These are phyloP conservation scores for Philereme transversata DNA, from an alignment of 2,888 invertebrate species.

Conservation along the genomic window DNA sequence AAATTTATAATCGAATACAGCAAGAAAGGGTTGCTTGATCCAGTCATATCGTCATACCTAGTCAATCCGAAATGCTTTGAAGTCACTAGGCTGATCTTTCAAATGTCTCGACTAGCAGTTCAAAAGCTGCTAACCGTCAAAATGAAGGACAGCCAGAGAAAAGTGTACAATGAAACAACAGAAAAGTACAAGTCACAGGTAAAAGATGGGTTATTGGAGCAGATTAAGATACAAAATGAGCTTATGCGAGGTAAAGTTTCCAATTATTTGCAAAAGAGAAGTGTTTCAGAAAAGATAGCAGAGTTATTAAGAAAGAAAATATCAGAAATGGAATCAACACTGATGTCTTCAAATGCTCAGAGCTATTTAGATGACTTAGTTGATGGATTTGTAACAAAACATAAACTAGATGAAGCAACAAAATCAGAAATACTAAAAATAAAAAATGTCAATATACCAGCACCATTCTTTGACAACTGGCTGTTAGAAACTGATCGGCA, in stretches of 20 bases:
- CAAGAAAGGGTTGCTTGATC: conserved; percentile 63
- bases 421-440: conserved; percentile 58
- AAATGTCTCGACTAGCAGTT: conserved; percentile 72
- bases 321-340: conserved; percentile 54
- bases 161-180: conserved; percentile 55
- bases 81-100: conserved; percentile 68
- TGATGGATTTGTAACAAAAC: conserved; percentile 54
- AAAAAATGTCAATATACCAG: conserved; percentile 54
- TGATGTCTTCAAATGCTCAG: conserved; percentile 48
- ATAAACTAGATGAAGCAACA: conserved; percentile 46
- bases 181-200: conserved; percentile 56
- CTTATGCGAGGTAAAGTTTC: conserved; percentile 53
- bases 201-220: conserved; percentile 54
- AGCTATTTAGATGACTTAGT: conserved; percentile 60
- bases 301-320: conserved; percentile 59
- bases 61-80: conserved; percentile 75
- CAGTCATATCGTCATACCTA: conserved; percentile 75
- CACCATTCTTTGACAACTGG: conserved; percentile 62
- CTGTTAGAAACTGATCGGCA: conserved; percentile 52
- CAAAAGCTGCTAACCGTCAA: conserved; percentile 52
- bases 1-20: conserved; percentile 64
- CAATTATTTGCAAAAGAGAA: conserved; percentile 57
- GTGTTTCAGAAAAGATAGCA: conserved; percentile 56
- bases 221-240: conserved; percentile 54
- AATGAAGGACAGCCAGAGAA: conserved; percentile 57